Conservation (phyloP, 2,113 vertebrate species). For the Glaucomys volans region DNA sequence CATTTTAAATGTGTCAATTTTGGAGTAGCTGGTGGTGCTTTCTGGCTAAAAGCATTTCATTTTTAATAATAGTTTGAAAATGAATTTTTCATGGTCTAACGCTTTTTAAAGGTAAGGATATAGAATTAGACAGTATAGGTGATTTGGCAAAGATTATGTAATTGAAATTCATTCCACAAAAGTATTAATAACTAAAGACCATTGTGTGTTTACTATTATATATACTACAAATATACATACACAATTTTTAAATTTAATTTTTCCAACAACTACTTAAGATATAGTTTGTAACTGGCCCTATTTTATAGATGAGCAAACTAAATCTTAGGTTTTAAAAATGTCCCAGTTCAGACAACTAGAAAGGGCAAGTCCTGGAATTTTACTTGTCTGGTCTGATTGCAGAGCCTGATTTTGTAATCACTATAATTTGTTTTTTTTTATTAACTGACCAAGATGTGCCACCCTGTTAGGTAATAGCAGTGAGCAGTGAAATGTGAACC, state of each 20-base stretch:
- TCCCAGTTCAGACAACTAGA: not conserved
- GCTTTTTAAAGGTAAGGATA: not conserved
- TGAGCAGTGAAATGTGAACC: no score
- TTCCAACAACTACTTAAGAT: not conserved
- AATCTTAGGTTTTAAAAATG: not conserved
- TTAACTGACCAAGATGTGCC: not conserved
- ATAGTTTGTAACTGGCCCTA: not conserved
- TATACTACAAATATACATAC: not conserved
- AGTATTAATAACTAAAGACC: not conserved
- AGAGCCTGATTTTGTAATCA: not conserved
- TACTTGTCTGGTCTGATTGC: not conserved
- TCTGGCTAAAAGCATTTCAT: not conserved
- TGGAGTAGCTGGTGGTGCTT: not conserved
- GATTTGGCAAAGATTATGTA: not conserved
- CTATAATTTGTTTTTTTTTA: not conserved
- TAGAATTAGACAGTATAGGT: not conserved
- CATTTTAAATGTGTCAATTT: not conserved
- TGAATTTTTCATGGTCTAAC: not conserved
- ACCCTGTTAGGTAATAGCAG: no score
- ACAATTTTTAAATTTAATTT: not conserved
- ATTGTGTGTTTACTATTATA: not conserved
- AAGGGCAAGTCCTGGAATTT: not conserved
- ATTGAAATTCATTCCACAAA: not conserved
- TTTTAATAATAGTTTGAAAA: not conserved
- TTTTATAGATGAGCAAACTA: not conserved